Percentiles rank a stretch among this genome's conserved stretches.
phyloP scores from a whole-genome alignment of 2,113 vertebrate genomes.

The Misgurnus anguillicaudatus region DNA sequence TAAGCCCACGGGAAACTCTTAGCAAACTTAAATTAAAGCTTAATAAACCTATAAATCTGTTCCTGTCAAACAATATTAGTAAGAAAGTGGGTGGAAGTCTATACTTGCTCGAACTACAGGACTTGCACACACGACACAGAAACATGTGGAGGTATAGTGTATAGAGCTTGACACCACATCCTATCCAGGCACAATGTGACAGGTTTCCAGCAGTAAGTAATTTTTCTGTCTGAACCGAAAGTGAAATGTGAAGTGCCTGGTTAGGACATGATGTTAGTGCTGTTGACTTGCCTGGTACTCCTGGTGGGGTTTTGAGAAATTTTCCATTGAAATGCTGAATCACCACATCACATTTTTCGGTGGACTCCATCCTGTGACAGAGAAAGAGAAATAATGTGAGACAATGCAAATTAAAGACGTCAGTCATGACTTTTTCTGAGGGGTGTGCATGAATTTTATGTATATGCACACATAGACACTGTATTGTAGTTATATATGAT shows the following conservation, averaged over 20 bases:
- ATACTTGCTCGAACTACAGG: background rate
- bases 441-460: no score
- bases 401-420: background rate
- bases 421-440: background rate
- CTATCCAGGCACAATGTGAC: background rate
- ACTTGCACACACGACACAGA: background rate
- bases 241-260: slow-evolving; percentile 2
- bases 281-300: slow-evolving; percentile 80
- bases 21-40: slow-evolving; percentile 31
- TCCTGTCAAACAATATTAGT: slow-evolving; percentile 30
- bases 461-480: no score
- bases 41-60: slow-evolving; percentile 37
- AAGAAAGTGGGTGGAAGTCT: background rate
- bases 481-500: no score
- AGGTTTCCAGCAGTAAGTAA: background rate
- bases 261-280: slow-evolving; percentile 10
- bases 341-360: slow-evolving; percentile 90
- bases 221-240: slow-evolving; percentile 1
- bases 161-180: background rate
- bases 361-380: slow-evolving; percentile 85
- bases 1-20: background rate
- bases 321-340: slow-evolving; percentile 94
- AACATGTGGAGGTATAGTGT: background rate
- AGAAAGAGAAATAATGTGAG: slow-evolving; percentile 30
- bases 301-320: slow-evolving; percentile 90